These are phyloP conservation scores for Hippocampus comes DNA, from an alignment of 2,113 vertebrate species.

Conservation along the genomic window DNA sequence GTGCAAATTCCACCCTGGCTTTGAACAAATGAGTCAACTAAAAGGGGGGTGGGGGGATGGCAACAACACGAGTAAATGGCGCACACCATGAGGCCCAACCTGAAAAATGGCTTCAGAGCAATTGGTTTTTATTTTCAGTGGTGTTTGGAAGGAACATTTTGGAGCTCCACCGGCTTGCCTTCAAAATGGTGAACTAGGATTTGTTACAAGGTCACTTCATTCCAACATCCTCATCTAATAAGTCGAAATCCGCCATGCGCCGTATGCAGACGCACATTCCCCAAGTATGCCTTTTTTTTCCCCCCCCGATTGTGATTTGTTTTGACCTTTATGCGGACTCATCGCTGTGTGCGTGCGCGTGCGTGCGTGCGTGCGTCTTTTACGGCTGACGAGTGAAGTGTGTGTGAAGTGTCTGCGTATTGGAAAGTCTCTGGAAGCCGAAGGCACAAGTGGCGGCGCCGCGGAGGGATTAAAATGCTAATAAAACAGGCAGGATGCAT, in stretches of 20 bases:
- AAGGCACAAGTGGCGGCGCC: conserved; percentile 39
- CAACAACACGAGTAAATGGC: neutral
- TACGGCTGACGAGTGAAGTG: conserved; percentile 36
- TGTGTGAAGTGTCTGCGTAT: conserved; percentile 40
- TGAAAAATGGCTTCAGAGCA: conserved; percentile 73
- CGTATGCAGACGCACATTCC: conserved; percentile 8
- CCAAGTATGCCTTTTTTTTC: neutral
- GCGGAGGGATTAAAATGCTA: conserved; percentile 72
- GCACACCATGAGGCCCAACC: conserved; percentile 56
- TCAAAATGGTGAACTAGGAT: neutral
- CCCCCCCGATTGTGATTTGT: conserved; percentile 4
- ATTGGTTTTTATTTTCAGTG: conserved; percentile 65
- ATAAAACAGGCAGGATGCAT: conserved; percentile 68
- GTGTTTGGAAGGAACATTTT: neutral
- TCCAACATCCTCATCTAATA: conserved; percentile 35
- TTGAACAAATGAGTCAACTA: too few species aligned
- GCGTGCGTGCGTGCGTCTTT: neutral
- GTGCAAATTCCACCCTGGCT: too few species aligned
- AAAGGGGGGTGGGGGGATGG: too few species aligned
- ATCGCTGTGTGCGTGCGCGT: neutral
- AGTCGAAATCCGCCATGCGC: neutral
- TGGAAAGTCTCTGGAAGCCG: conserved; percentile 29
- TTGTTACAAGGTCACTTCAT: conserved; percentile 50
- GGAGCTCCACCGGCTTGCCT: neutral
- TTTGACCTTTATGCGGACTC: conserved; percentile 31